Evolutionary conservation across 2,113 vertebrate genomes (phyloP).

Genomic region (Orthonyx spaldingii): DNA sequence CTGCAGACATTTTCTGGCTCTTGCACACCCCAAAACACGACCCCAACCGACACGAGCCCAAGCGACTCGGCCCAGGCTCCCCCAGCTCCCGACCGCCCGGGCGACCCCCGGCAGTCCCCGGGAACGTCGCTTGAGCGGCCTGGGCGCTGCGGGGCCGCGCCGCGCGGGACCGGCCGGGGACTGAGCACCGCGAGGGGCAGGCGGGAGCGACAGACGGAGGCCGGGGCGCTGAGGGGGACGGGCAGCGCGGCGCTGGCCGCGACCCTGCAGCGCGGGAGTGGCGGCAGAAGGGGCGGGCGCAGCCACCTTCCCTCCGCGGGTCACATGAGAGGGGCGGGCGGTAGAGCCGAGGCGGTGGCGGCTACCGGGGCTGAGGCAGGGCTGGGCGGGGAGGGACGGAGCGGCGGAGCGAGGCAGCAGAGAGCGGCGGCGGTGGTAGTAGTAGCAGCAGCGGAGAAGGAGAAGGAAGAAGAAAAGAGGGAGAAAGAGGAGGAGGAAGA

Average conservation of each 20-base stretch:
- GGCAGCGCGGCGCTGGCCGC: rapidly evolving
- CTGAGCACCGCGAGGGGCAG: neutral
- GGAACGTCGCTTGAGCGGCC: neutral
- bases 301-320: neutral
- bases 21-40: neutral
- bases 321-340: slow-evolving; percentile 54
- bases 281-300: neutral
- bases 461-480: neutral
- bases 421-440: neutral
- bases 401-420: neutral
- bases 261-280: neutral
- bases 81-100: neutral
- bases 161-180: neutral
- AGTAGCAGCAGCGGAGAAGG: neutral
- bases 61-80: neutral
- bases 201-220: too few species aligned
- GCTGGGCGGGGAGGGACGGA: neutral
- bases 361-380: neutral
- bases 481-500: neutral
- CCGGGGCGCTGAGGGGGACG: neutral
- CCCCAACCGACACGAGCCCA: rapidly evolving
- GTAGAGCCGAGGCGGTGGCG: neutral
- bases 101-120: neutral
- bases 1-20: neutral
- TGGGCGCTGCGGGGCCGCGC: neutral